Evolutionary conservation across 2,113 vertebrate species (phyloP), one percentile per base, ranked within the genome.

Genomic region (Oryzias curvinotus): DNA sequence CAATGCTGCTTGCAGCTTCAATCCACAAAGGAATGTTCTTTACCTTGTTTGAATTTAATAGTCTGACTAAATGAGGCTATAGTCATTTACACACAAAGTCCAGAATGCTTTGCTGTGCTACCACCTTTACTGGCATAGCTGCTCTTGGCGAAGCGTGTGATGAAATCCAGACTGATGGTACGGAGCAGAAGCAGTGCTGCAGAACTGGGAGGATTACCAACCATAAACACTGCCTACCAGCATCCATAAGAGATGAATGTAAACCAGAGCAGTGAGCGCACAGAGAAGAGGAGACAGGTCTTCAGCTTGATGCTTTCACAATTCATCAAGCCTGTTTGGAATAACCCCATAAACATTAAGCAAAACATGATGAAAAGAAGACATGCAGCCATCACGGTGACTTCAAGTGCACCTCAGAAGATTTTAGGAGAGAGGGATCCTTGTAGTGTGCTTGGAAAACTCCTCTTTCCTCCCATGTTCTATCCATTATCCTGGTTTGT

Each of bases 191-290:
- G 50, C 46, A 54, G 62, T 4, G 4, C 25, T 19, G 30, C 15
- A 14, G 16, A 69, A 57, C 46, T 71, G 23, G 6, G 57, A 44
- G 77, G 75, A 77, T 82, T 83, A 82, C 49, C 45, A 56, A 19
- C 60, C 65, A 60, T 86, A 87, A 86, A 89, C 84, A 84, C 25
- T 16, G 44, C 13, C 53, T 36, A 73, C 53, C 49, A 57, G 42
- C 41, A 44, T 79, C 68, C 21, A 43, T 49, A 41, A 70, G 41
- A 61, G 60, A 62, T 63, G 13, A 14, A 43, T n/a, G 2, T 49
- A 46, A 42, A 68, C 26, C 52, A 26, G 47, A 48, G 42, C 8
- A 3, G 3, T 12, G 62, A 53, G 48, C 62, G 50, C 58, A 60
- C 45, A 45, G 55, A 26, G 48, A 3, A 17, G 25, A 51, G 15